Evolutionary conservation across 2,797 vertebrate species (phyloP).

Genomic region (Danionella dracula): DNA sequence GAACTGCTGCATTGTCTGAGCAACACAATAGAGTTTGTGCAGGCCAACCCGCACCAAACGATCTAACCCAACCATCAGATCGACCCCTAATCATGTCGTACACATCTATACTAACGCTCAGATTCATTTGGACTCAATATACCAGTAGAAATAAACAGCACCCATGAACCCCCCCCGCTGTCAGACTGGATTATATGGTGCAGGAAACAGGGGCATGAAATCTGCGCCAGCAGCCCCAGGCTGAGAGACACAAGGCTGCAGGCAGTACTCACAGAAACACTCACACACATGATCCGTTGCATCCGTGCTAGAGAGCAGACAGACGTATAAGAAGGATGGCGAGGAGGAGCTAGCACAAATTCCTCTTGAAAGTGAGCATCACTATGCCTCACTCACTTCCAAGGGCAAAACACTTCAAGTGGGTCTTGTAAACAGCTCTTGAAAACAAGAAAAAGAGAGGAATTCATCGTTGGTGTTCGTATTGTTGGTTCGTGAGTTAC

Average conservation of each 20-base stretch:
- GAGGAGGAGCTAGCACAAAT: neutral
- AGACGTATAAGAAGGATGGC: constrained; percentile 19
- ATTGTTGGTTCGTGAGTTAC: neutral
- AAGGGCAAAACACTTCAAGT: neutral
- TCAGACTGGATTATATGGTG: constrained; percentile 56
- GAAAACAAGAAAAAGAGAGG: neutral
- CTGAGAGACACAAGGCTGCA: constrained; percentile 43
- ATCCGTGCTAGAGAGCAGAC: neutral
- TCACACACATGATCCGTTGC: constrained; percentile 10
- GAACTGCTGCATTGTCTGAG: too few relatives aligned
- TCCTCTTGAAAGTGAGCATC: neutral
- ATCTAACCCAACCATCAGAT: constrained; percentile 20
- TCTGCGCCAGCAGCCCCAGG: constrained; percentile 57
- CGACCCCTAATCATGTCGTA: constrained; percentile 10
- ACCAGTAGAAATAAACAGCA: constrained; percentile 3
- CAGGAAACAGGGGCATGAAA: constrained; percentile 59
- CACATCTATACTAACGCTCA: neutral
- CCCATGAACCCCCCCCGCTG: constrained; percentile 52
- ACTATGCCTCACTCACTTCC: neutral
- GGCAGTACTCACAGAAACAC: constrained; percentile 20
- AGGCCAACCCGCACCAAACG: too few relatives aligned
- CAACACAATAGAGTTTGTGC: too few relatives aligned
- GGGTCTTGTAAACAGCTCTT: neutral
- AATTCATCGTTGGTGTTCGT: neutral
- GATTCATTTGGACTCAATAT: neutral